Evolutionary conservation across 1,140 invertebrate species (phyloP).

Genomic region (Vollenhovia emeryi): DNA sequence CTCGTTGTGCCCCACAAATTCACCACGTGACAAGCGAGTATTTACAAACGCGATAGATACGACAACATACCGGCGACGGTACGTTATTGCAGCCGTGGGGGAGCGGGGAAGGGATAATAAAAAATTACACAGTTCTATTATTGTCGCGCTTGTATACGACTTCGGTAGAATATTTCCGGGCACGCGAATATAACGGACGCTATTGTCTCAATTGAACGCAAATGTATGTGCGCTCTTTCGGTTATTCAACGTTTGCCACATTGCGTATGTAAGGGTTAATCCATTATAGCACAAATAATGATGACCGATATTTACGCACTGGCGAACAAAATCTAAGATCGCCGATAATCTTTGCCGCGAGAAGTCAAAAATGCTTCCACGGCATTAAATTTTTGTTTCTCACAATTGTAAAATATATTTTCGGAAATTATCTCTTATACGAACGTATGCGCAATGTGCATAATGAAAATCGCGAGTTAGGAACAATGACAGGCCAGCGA

Average conservation of each 20-base stretch:
- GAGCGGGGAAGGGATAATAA: constrained; percentile 3
- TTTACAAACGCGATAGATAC: constrained; percentile 57
- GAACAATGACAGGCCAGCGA: constrained; percentile 48
- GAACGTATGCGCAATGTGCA: not conserved
- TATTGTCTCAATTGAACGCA: not conserved
- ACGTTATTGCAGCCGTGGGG: not conserved
- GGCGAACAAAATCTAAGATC: not conserved
- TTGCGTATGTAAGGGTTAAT: not conserved
- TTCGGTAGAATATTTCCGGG: constrained; percentile 36
- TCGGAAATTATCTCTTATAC: not conserved
- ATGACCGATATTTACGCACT: not conserved
- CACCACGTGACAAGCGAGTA: constrained; percentile 33
- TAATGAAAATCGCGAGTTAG: constrained; percentile 8
- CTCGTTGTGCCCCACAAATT: constrained; percentile 26
- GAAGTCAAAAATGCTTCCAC: not conserved
- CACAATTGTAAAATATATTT: not conserved
- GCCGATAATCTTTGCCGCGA: not conserved
- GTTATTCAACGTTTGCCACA: not conserved
- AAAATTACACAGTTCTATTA: constrained; percentile 53
- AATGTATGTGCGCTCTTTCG: not conserved
- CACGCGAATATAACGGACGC: constrained; percentile 8
- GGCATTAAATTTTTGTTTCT: not conserved
- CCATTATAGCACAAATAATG: not conserved
- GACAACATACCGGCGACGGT: constrained; percentile 13
- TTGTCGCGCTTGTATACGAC: not conserved